Evolutionary conservation across 2,797 vertebrate species (phyloP), one percentile per base, ranked within the genome.

Genomic region (Nyctibius grandis): DNA sequence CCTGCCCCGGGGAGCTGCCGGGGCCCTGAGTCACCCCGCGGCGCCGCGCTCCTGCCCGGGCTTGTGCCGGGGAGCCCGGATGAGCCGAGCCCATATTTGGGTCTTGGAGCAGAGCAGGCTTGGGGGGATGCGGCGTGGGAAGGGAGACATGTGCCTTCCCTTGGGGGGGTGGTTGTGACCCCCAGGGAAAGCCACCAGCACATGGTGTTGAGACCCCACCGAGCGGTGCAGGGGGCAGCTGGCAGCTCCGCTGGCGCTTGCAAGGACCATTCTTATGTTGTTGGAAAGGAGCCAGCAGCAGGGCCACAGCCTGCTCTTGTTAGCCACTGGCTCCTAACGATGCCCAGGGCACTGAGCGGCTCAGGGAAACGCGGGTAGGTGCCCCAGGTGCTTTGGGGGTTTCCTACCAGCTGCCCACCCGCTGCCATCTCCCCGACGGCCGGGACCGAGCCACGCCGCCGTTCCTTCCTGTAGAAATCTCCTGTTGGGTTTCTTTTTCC

Each of bases 261-360:
- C 25, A 40, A 23, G 57, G 10, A 5, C 7, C 0, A 0, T 21
- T 5, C 50, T 31, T 13, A 0, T 36, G 2, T 1, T 0, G 0
- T 14, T 5, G 88, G 65, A 8, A 33, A 42, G 7, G 53, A n/a
- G 33, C 1, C 0, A 54, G 56, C 6, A 23, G 64, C 13, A 22
- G 73, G 13, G 25, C 20, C 44, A 1, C 36, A 3, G 23, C 28
- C 64, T 1, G 21, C 1, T 12, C 81, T 60, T 21, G 0, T 19
- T 29, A 38, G 16, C 15, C 2, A 9, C 3, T 0, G 1, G 12
- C 44, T 76, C 34, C 50, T 20, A 18, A 48, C 1, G 51, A 80
- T 8, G 36, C 42, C n/a, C 80, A 36, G 59, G 50, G 64, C 59
- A 19, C 0, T 0, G 33, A 28, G 54, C 5, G 1, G 85, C 67